These are phyloP conservation scores for Willowsia nigromaculata DNA, from an alignment of 2,888 invertebrate species.

Conservation along the genomic window DNA sequence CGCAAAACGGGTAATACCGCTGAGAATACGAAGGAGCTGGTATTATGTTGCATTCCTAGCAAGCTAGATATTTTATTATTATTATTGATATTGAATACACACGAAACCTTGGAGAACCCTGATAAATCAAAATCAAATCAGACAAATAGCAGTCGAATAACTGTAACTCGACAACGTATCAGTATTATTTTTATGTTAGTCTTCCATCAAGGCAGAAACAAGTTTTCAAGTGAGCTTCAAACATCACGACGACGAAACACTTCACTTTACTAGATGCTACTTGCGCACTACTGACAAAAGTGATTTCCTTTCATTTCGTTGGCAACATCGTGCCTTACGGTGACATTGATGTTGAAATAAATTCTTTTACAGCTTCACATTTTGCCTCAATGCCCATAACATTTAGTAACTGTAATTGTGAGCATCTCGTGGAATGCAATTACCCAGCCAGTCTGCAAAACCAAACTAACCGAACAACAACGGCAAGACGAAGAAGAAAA, in stretches of 20 bases:
- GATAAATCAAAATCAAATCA: slow-evolving; percentile 73
- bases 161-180: slow-evolving; percentile 65
- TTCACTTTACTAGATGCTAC: slow-evolving; percentile 2
- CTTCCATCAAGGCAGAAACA: slow-evolving; percentile 67
- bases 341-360: slow-evolving; percentile 71
- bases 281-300: slow-evolving; percentile 39
- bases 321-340: slow-evolving; percentile 70
- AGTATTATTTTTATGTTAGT: slow-evolving; percentile 63
- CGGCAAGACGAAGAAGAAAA: slow-evolving; percentile 18
- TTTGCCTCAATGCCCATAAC: slow-evolving; percentile 47
- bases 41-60: neutral
- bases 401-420: slow-evolving; percentile 68
- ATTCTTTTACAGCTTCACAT: slow-evolving; percentile 61
- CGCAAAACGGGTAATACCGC: slow-evolving; percentile 36
- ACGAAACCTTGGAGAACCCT: slow-evolving; percentile 67
- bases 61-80: neutral
- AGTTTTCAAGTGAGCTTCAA: slow-evolving; percentile 62
- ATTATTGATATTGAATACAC: slow-evolving; percentile 38
- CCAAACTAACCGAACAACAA: slow-evolving; percentile 42
- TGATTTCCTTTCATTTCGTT: slow-evolving; percentile 65
- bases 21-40: slow-evolving; percentile 17
- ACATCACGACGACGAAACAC: slow-evolving; percentile 34
- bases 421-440: slow-evolving; percentile 59
- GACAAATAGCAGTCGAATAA: slow-evolving; percentile 67
- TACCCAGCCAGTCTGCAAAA: slow-evolving; percentile 45